Evolutionary conservation across 2,113 vertebrate genomes (phyloP), one percentile per base, ranked within the genome.

Genomic region (Notothenia rossii): DNA sequence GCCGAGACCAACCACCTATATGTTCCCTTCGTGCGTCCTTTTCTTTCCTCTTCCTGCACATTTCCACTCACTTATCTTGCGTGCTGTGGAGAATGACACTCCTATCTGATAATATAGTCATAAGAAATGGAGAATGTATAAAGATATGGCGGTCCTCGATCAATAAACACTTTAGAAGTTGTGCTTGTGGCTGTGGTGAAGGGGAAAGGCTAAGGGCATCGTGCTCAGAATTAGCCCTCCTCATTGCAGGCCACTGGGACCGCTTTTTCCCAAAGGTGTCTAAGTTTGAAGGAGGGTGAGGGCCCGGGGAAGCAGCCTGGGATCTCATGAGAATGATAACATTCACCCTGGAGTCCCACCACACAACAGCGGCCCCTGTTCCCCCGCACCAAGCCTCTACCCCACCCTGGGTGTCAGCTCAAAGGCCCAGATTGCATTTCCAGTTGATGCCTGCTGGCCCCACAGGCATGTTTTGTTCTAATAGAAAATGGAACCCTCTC

Each of bases 381-480:
- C 72, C 75, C 15, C 71, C 20, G 36, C 79, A 50, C 65, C 75
- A 87, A 77, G 75, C 73, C 79, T 83, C 73, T 73, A 85, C 71
- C 85, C 77, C 86, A 83, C 85, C 73, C 81, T 69, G 83, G 73
- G 87, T 88, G 88, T 90, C 86, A 87, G 79, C 86, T 89, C 85
- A 84, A 86, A 92, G 81, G 86, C 85, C 86, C 87, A 91, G 90
- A 91, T 91, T 93, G 88, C 86, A 91, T 93, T 93, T 93, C 79
- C 87, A 91, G 84, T 92, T 90, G 89, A 91, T 51, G 87, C 81
- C 85, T 83, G 84, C 85, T 77, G 78, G 88, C 86, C 91, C 83
- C 90, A 92, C 89, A 93, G 87, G 88, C 88, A 77, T 91, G 82
- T 92, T 92, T 92, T 93, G 87, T 91, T 92, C 86, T 92, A 89